phyloP scores from a whole-genome alignment of 2,888 invertebrate genomes.

The Chaitophorus viminalis region DNA sequence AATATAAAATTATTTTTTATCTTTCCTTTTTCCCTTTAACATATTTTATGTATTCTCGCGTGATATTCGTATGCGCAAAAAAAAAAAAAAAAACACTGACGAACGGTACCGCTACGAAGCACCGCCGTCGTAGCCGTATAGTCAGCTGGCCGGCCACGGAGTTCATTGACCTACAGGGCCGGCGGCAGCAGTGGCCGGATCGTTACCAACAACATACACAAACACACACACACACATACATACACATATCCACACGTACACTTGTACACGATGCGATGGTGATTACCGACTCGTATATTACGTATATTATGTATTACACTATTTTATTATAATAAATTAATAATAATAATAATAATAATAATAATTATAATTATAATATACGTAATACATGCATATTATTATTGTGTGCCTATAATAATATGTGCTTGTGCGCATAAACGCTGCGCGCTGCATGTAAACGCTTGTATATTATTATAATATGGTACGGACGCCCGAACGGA shows the following conservation, averaged over 20 bases:
- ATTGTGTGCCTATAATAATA: no score
- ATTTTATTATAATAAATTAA: neutral
- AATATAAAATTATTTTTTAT: neutral
- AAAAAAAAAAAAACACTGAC: conserved; percentile 2
- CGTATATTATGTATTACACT: neutral
- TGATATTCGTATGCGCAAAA: conserved; percentile 16
- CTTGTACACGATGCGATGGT: neutral
- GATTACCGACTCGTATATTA: neutral
- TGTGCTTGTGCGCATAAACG: neutral
- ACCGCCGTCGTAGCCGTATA: conserved; percentile 13
- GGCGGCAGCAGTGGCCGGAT: conserved; percentile 43
- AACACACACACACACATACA: neutral
- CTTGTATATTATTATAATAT: neutral
- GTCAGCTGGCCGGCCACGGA: conserved; percentile 53
- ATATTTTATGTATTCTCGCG: neutral
- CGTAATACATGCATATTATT: neutral
- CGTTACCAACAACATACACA: conserved; percentile 60
- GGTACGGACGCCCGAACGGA: neutral
- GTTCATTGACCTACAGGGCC: conserved; percentile 54
- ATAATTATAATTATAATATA: neutral
- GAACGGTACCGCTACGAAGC: conserved; percentile 43
- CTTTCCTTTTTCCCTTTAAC: neutral
- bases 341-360: conserved; percentile 1
- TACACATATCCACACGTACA: neutral
- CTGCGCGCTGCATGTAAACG: neutral